Percentiles rank a stretch among this genome's conserved stretches.
Evolutionary conservation across 2,888 invertebrate genomes (phyloP).

Genomic region (Linnaemya vulpina): DNA sequence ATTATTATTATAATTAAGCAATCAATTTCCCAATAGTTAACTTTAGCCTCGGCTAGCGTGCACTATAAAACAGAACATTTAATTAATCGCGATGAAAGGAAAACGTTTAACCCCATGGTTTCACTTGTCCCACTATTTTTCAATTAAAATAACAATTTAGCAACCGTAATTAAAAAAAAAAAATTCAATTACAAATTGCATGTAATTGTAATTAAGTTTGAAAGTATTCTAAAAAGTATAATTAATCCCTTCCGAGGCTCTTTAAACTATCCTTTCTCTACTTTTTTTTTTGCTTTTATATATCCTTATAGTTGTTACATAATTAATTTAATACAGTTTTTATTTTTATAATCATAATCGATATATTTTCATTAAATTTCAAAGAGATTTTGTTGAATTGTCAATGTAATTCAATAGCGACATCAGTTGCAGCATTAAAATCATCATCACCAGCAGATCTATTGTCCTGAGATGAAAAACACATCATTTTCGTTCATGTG

Average conservation of each 20-base stretch:
- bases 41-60: too few species aligned
- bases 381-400: conserved; percentile 24
- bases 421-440: conserved; percentile 8
- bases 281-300: background rate
- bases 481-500: background rate
- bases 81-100: too few species aligned
- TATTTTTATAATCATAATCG: background rate
- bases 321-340: background rate
- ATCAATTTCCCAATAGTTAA: too few species aligned
- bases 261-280: too few species aligned
- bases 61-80: too few species aligned
- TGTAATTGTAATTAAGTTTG: too few species aligned
- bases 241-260: background rate
- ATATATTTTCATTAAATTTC: conserved; percentile 47
- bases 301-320: background rate
- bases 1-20: too few species aligned
- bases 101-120: too few species aligned
- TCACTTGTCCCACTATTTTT: too few species aligned
- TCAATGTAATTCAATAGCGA: conserved; percentile 15
- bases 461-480: background rate
- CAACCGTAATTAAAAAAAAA: too few species aligned
- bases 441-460: background rate
- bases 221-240: background rate
- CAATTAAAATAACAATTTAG: too few species aligned
- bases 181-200: too few species aligned